Evolutionary conservation across 2,888 invertebrate species (phyloP), one percentile per base, ranked within the genome.

Genomic region (Heteropelma amictum): DNA sequence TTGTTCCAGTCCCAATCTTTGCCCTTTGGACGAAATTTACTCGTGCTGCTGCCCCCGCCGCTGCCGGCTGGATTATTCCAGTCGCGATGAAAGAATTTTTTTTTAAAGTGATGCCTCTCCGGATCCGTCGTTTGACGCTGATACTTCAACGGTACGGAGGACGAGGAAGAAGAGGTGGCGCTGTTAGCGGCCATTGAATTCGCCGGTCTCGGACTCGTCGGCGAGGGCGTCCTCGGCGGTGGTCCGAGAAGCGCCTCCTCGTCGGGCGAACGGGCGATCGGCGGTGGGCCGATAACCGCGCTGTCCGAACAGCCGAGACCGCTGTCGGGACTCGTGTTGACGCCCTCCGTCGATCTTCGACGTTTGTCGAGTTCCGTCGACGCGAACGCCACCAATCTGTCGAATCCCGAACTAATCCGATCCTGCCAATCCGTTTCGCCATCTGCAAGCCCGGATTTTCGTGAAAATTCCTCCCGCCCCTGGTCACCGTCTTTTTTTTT

Each of bases 391-490:
- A 98, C 96, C 83, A 98, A 92, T 80, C 97, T 94, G 90, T 98
- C 98, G 91, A 98, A 98, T 63, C 97, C 96, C 81, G 95, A 96
- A 88, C 95, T 96, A 83, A 97, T 96, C 81, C 96, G 94, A 89
- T 97, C 96, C 89, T 97, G 96, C 97, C 97, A 97, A 89, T 96
- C 95, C 82, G 95, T 93, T 89, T 95, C 95, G 88, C 95, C 94
- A 81, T 94, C 95, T 89, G 85, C n/a, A 88, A 87, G 60, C 67
- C 68, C 56, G 72, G 54, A 61, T 35, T 14, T 14, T 8, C 19
- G 17, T 61, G 8, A 47, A 30, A n/a, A n/a, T n/a, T 47, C 6
- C 47, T 61, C 33, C 7, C 12, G 33, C 23, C 33, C 30, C 33
- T 19, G 21, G 33, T 30, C 28, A 21, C 12, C 53, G 12, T 42